phyloP scores from a whole-genome alignment of 2,113 vertebrate genomes.

The Cairina moschata region DNA sequence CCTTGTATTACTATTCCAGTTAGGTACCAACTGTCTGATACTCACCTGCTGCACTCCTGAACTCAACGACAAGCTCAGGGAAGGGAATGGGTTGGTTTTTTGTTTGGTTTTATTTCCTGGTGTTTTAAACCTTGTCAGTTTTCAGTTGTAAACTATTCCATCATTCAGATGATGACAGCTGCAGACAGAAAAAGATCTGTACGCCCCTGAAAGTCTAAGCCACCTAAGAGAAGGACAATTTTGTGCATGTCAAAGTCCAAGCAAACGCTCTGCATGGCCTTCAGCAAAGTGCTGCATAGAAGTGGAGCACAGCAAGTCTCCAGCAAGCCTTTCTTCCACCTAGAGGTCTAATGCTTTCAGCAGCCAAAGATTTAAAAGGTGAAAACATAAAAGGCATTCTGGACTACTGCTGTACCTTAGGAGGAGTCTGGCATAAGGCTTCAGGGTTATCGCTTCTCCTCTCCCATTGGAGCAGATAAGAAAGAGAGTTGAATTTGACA shows the following conservation, averaged over 20 bases:
- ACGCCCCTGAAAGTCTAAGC: accelerated
- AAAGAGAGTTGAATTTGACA: neutral
- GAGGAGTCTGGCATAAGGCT: neutral
- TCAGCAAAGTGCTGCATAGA: neutral
- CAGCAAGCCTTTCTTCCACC: neutral
- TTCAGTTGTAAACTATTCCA: slow-evolving; percentile 15
- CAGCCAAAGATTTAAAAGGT: neutral
- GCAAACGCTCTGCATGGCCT: neutral
- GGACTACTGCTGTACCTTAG: neutral
- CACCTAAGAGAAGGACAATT: neutral
- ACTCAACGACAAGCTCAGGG: neutral
- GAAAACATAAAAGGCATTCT: neutral
- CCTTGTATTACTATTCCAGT: neutral
- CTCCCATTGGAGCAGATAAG: neutral
- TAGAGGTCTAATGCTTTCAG: neutral
- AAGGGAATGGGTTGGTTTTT: neutral
- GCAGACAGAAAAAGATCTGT: slow-evolving; percentile 17
- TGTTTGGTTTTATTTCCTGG: neutral
- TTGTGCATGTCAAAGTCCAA: neutral
- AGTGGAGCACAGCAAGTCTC: accelerated
- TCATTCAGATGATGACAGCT: slow-evolving; percentile 44
- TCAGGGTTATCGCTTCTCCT: neutral
- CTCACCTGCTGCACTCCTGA: neutral
- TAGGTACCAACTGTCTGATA: neutral
- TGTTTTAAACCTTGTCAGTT: neutral